These are phyloP conservation scores for Catharus bicknelli DNA, from an alignment of 2,113 vertebrate species.

Conservation along the genomic window DNA sequence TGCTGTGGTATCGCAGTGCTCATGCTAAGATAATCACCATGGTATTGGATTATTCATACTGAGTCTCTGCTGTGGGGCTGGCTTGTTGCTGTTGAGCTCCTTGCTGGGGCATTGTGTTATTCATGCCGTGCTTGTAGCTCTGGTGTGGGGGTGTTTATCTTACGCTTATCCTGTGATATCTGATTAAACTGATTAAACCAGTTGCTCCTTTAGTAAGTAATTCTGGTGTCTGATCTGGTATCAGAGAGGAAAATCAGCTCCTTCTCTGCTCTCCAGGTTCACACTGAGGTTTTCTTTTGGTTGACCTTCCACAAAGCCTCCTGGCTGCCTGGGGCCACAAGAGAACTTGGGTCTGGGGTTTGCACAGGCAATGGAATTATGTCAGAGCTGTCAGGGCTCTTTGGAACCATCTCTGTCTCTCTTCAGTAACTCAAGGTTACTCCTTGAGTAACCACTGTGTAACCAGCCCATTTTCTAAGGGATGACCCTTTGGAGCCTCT, in stretches of 20 bases:
- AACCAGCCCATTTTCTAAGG: not conserved
- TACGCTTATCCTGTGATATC: constrained; percentile 38
- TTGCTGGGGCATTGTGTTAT: constrained; percentile 36
- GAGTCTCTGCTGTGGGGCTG: constrained; percentile 34
- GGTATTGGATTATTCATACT: constrained; percentile 64
- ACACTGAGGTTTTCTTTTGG: not conserved
- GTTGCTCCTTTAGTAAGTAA: not conserved
- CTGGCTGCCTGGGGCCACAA: not conserved
- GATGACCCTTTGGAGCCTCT: not conserved
- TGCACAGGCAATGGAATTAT: fast-evolving
- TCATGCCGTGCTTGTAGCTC: constrained; percentile 17
- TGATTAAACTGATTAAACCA: constrained; percentile 54
- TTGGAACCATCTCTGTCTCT: not conserved
- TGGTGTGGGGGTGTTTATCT: constrained; percentile 40
- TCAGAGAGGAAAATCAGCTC: not conserved
- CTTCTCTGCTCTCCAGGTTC: not conserved
- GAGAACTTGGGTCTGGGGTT: not conserved
- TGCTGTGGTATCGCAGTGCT: constrained; percentile 34
- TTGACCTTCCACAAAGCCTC: not conserved
- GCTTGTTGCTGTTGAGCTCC: constrained; percentile 39
- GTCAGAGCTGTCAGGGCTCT: not conserved
- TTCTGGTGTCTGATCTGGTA: not conserved
- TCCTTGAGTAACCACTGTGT: not conserved
- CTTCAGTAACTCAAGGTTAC: not conserved
- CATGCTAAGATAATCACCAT: constrained; percentile 62